Evolutionary conservation across 2,888 invertebrate species (phyloP), one percentile per base, ranked within the genome.

Genomic region (Amphipoea lucens): DNA sequence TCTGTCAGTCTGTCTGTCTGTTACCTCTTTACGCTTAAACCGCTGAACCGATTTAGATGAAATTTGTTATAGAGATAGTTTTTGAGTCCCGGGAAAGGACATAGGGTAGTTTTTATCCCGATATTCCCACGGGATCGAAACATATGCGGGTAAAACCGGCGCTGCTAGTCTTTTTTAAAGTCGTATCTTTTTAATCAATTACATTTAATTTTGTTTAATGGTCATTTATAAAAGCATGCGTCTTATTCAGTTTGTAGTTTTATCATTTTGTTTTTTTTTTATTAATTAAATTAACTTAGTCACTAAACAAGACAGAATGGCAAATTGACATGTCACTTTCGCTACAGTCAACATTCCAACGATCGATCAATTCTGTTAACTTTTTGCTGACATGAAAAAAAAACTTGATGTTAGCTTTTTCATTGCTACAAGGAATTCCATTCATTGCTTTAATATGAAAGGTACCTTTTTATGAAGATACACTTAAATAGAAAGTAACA

Each of bases 321-420:
- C 48, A 65, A 75, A 75, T 69, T 81, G 69, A 62, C 48, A 81
- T 65, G 69, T 75, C 74, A 81, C 75, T 81, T 81, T 75, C 81
- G 81, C 81, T 65, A 65, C 40, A 73, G 36, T 51, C 66, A 42
- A 20, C 29, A n/a, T 75, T 81, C 54, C 12, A 65, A 36, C 11
- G 54, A 54, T 48, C 68, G 23, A 81, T 69, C 40, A 51, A 42
- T 63, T 48, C 9, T 48, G 14, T 20, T 4, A 48, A 23, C 5
- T 48, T 74, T 69, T 65, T 69, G 23, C 57, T 75, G 45, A 2
- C 11, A 68, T 48, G 0, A 48, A 48, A 60, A 40, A 60, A 40
- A 68, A 36, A 67, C 12, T 11, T 1, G 0, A 57, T 9, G 23
- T 6, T 1, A n/a, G 23, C 51, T 54, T 42, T 42, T 80, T 54